A percentile compares a stretch with the other conserved stretches of the same genome.
Evolutionary conservation across 23 tunicate species (phyloP).

Genomic region (Styela plicata): DNA sequence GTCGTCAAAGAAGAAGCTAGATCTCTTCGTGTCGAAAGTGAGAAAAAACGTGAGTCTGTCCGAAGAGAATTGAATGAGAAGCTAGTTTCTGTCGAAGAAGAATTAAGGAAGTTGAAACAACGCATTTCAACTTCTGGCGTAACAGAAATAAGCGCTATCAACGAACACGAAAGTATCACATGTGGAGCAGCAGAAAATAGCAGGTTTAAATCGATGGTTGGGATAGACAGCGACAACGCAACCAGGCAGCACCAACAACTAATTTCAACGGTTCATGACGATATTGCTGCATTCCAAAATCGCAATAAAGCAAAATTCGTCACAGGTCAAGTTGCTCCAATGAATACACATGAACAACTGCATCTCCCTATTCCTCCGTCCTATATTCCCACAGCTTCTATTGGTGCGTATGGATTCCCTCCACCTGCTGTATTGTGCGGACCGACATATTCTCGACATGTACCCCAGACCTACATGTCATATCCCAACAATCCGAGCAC

Average conservation of each 20-base stretch:
- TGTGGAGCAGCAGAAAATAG: too few species aligned
- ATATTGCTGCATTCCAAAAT: too few species aligned
- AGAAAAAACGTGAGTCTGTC: constrained; percentile 47
- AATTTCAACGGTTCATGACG: too few species aligned
- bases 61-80: constrained; percentile 51
- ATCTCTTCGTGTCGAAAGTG: constrained; percentile 49
- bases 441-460: background rate
- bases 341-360: background rate
- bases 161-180: background rate
- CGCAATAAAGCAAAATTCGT: too few species aligned
- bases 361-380: background rate
- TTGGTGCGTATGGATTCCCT: background rate
- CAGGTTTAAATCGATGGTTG: too few species aligned
- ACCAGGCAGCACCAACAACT: too few species aligned
- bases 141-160: background rate
- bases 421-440: background rate
- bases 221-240: too few species aligned
- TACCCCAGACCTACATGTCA: background rate
- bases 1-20: constrained; percentile 59
- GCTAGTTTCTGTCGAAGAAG: constrained; percentile 38
- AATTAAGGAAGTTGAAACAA: constrained; percentile 34
- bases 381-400: background rate
- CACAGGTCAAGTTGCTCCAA: too few species aligned
- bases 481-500: background rate
- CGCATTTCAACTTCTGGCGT: constrained; percentile 16